Evolutionary conservation across 2,797 vertebrate species (phyloP).

Genomic region (Danio aesculapii): DNA sequence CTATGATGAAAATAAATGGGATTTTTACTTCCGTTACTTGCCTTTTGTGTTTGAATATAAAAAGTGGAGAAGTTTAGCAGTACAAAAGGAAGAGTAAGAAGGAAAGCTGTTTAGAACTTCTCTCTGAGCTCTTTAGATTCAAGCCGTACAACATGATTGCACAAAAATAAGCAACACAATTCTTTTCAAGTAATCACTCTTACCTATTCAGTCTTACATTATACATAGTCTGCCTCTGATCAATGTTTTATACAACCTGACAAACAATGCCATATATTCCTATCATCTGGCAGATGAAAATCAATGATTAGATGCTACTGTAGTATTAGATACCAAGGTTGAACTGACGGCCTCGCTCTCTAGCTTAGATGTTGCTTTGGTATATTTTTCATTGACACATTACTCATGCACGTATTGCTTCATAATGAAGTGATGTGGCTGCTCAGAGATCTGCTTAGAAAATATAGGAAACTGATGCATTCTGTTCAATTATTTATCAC

Average conservation of each 20-base stretch:
- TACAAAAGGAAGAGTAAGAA: background rate
- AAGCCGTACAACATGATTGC: background rate
- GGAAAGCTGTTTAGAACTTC: background rate
- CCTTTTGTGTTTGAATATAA: background rate
- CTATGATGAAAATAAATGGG: background rate
- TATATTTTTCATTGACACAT: conserved; percentile 18
- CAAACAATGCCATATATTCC: conserved; percentile 24
- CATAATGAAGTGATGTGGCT: conserved; percentile 33
- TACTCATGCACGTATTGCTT: conserved; percentile 24
- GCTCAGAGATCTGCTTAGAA: conserved; percentile 30
- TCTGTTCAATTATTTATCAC: conserved; percentile 78
- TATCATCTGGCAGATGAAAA: conserved; percentile 38
- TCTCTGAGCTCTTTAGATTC: background rate
- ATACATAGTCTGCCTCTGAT: conserved; percentile 23
- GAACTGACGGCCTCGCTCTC: background rate
- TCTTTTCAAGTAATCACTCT: conserved; percentile 1
- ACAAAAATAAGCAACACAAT: conserved; percentile 36
- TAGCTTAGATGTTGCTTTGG: conserved; percentile 26
- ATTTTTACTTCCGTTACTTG: background rate
- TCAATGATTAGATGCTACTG: conserved; percentile 22
- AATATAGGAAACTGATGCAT: conserved; percentile 21
- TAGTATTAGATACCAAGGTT: background rate
- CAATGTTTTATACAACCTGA: conserved; percentile 31
- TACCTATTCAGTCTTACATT: conserved; percentile 26
- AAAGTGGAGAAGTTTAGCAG: background rate